Conservation (phyloP, 2,797 vertebrate genomes). For the Xiphorhynchus erythropygius region DNA sequence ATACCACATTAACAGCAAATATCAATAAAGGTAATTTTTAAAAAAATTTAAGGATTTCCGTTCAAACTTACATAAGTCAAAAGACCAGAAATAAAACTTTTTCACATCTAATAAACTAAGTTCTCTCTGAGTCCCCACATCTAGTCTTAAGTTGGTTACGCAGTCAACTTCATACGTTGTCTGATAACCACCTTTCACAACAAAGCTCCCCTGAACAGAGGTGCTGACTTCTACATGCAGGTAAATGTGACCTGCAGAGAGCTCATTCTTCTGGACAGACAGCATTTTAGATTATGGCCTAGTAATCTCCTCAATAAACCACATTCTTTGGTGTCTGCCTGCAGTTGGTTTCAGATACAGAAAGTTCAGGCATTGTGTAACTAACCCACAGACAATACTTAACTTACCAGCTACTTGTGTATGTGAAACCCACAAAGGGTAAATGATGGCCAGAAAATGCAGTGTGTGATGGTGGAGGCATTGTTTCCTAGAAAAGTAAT, state of each 20-base stretch:
- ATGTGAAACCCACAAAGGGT: slow-evolving; percentile 97
- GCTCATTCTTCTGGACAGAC: background rate
- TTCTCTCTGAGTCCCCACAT: background rate
- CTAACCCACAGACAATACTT: background rate
- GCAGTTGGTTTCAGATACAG: background rate
- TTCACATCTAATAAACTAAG: background rate
- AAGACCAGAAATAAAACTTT: background rate
- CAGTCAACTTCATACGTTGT: background rate
- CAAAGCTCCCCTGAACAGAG: background rate
- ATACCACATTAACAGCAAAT: background rate
- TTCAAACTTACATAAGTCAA: background rate
- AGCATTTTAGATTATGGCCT: background rate
- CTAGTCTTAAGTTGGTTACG: background rate
- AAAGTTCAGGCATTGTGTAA: background rate
- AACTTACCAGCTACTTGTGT: slow-evolving; percentile 97
- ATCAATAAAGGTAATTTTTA: background rate
- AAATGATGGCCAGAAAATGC: slow-evolving; percentile 98
- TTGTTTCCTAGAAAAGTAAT: slow-evolving; percentile 86
- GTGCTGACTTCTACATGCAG: background rate
- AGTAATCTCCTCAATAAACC: background rate
- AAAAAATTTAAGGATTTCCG: background rate
- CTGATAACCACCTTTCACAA: background rate
- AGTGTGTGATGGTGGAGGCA: slow-evolving; percentile 95
- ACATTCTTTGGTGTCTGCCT: background rate
- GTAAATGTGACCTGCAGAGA: background rate